Conservation (phyloP, 1,140 invertebrate species). For the Wasmannia auropunctata region DNA sequence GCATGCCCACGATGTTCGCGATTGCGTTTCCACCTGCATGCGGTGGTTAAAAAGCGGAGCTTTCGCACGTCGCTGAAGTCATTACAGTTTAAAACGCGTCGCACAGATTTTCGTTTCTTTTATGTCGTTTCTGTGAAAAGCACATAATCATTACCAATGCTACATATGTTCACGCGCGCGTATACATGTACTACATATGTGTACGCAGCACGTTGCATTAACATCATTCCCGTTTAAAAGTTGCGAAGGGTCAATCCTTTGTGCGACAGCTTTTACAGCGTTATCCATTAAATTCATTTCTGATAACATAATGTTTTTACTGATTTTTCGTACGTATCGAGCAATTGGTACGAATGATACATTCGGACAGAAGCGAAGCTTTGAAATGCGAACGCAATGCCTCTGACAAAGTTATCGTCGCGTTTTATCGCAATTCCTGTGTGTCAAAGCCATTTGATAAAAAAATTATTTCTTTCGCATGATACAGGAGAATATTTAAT, state of each 20-base stretch:
- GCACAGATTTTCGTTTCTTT: slow-evolving; percentile 31
- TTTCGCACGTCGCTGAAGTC: slow-evolving; percentile 19
- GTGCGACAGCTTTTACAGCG: neutral
- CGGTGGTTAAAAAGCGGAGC: slow-evolving; percentile 6
- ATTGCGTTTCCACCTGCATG: slow-evolving; percentile 26
- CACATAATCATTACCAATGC: slow-evolving; percentile 37
- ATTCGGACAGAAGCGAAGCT: neutral
- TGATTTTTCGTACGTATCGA: slow-evolving; percentile 2
- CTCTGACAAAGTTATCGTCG: neutral
- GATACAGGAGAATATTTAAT: slow-evolving; percentile 21
- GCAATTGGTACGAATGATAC: neutral
- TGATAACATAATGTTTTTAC: slow-evolving; percentile 36
- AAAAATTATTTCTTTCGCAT: slow-evolving; percentile 41
- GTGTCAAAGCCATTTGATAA: slow-evolving; percentile 14
- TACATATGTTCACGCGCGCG: too few relatives aligned
- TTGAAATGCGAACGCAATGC: slow-evolving; percentile 2
- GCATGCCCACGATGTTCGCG: neutral
- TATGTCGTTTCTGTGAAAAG: neutral
- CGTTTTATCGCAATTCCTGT: slow-evolving; percentile 10
- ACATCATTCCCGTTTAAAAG: neutral
- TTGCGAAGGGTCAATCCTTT: neutral
- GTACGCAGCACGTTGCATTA: neutral
- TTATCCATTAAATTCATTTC: neutral
- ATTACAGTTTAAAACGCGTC: slow-evolving; percentile 43
- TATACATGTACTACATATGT: neutral